Conservation (phyloP, 2,888 invertebrate species). For the Nymphalis c-album region DNA sequence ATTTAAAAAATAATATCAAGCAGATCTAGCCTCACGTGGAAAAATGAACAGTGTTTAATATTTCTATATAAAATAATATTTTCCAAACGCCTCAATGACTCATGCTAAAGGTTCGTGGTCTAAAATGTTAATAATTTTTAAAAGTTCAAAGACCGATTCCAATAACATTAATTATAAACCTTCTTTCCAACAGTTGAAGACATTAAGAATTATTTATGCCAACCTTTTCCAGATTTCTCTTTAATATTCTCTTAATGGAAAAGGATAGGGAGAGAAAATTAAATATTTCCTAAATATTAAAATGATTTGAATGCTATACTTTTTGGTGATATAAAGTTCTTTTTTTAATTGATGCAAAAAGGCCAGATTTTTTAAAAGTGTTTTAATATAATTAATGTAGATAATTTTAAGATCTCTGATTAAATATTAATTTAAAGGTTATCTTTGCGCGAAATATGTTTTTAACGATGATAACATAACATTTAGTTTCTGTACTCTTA, state of each 20-base stretch:
- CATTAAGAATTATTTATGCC: slow-evolving; percentile 27
- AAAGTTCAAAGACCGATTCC: slow-evolving; percentile 21
- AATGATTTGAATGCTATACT: background rate
- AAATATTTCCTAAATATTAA: slow-evolving; percentile 10
- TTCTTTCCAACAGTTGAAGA: slow-evolving; percentile 19
- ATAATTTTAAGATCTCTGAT: no score
- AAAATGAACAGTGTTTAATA: no score
- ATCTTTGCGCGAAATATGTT: no score
- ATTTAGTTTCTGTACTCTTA: no score
- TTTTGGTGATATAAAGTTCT: background rate
- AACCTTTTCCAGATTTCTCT: slow-evolving; percentile 25
- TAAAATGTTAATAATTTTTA: slow-evolving; percentile 13
- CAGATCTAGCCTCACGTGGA: no score
- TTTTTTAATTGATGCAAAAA: background rate
- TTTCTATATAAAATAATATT: background rate
- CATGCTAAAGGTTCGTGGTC: background rate
- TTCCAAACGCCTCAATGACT: background rate
- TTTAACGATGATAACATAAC: no score
- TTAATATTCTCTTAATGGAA: slow-evolving; percentile 24
- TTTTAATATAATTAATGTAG: no score
- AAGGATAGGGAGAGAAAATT: slow-evolving; percentile 7
- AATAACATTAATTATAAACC: slow-evolving; percentile 27
- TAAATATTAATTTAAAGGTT: no score
- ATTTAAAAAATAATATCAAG: no score
- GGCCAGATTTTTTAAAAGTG: no score